phyloP scores from a whole-genome alignment of 2,113 vertebrate genomes.

The Sylvia atricapilla region DNA sequence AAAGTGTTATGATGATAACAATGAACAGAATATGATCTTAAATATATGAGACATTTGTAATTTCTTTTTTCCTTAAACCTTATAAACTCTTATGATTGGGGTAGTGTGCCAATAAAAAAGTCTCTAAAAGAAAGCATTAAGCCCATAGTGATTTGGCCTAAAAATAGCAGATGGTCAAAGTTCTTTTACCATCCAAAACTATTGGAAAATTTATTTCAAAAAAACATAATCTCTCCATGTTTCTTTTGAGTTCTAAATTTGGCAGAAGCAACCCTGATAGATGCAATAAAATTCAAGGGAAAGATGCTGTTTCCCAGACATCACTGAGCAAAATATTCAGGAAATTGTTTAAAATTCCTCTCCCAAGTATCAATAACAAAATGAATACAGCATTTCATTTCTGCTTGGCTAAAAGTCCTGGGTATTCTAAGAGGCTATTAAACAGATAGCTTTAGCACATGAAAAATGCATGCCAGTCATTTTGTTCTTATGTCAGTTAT shows the following conservation, averaged over 20 bases:
- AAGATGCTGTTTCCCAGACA: not conserved
- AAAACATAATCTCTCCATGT: not conserved
- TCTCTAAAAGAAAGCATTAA: not conserved
- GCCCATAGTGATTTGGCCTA: not conserved
- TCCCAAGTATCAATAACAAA: slow-evolving; percentile 14
- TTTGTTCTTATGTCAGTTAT: slow-evolving; percentile 44
- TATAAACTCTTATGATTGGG: not conserved
- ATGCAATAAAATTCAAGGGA: not conserved
- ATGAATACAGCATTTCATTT: slow-evolving; percentile 37
- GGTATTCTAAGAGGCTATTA: not conserved
- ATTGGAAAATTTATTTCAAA: not conserved
- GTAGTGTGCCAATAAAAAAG: not conserved
- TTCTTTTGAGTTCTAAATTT: not conserved
- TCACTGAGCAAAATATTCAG: not conserved
- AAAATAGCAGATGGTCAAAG: not conserved
- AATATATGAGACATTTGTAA: not conserved
- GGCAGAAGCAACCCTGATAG: not conserved
- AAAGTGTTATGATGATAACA: not conserved
- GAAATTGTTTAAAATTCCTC: not conserved
- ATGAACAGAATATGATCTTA: not conserved
- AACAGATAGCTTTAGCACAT: not conserved
- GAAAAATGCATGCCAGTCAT: not conserved
- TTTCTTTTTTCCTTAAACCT: not conserved
- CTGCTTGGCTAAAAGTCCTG: not conserved
- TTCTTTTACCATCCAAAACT: not conserved